phyloP scores from a whole-genome alignment of 2,888 invertebrate genomes.

The Xanthia togata region DNA sequence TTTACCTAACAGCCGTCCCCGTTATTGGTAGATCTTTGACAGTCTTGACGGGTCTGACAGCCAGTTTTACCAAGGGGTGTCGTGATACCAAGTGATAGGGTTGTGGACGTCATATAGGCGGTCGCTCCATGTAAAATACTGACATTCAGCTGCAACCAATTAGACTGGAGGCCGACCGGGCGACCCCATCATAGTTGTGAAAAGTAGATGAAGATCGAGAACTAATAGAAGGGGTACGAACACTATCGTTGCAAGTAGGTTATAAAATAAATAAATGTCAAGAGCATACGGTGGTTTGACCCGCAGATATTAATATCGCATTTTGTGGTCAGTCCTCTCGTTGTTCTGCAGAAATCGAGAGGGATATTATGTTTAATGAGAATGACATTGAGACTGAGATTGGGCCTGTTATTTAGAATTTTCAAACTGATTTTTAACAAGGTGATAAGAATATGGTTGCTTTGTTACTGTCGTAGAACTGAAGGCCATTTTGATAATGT shows the following conservation, averaged over 20 bases:
- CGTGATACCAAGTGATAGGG: not conserved
- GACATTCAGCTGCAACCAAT: not conserved
- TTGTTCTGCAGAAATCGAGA: conserved; percentile 53
- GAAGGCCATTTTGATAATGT: too few species aligned
- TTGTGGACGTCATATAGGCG: too few species aligned
- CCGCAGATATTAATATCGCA: conserved; percentile 61
- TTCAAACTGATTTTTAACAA: conserved; percentile 32
- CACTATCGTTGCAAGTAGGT: conserved; percentile 59
- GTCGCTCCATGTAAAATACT: not conserved
- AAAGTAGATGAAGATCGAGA: not conserved
- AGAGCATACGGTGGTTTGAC: conserved; percentile 66
- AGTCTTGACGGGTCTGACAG: not conserved
- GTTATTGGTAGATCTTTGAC: not conserved
- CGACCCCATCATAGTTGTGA: not conserved
- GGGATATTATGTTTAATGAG: conserved; percentile 41
- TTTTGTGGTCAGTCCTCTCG: conserved; percentile 57
- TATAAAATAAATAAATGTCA: conserved; percentile 71
- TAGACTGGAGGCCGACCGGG: not conserved
- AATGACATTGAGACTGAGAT: conserved; percentile 50
- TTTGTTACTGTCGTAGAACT: not conserved
- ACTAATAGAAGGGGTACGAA: conserved; percentile 51
- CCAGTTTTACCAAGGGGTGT: not conserved
- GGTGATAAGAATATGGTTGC: conserved; percentile 3
- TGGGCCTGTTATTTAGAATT: conserved; percentile 12
- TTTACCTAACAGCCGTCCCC: not conserved